These are phyloP conservation scores for Cancer borealis DNA, from an alignment of 2,888 invertebrate species.

Conservation along the genomic window DNA sequence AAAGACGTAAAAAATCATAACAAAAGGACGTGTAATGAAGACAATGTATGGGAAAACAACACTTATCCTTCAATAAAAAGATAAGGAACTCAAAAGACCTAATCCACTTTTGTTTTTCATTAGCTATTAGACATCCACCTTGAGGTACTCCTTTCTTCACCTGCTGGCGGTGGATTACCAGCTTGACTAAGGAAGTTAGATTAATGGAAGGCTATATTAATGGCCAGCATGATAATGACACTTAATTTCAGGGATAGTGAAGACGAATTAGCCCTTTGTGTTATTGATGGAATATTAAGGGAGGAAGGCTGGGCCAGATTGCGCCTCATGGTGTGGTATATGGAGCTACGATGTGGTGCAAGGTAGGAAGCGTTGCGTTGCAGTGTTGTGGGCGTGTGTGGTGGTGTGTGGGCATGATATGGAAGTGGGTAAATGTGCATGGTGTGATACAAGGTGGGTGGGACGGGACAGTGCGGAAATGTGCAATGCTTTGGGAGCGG, in stretches of 20 bases:
- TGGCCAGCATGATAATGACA: constrained; percentile 41
- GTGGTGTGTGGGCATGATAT: neutral
- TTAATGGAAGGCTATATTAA: constrained; percentile 36
- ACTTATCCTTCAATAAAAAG: neutral
- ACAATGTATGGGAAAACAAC: neutral
- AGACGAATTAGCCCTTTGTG: constrained; percentile 34
- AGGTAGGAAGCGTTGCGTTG: neutral
- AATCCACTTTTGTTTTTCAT: neutral
- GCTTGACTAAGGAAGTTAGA: constrained; percentile 31
- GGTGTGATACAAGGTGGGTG: neutral
- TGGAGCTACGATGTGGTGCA: neutral
- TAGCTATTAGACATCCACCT: neutral
- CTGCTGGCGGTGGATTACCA: constrained; percentile 5
- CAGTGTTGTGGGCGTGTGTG: neutral
- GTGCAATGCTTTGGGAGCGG: neutral
- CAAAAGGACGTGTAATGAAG: neutral
- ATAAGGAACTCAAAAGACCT: neutral
- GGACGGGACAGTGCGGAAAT: neutral
- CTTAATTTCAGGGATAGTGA: constrained; percentile 43
- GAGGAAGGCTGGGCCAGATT: neutral
- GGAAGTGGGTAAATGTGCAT: neutral
- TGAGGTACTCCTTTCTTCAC: neutral
- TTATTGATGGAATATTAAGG: constrained; percentile 41
- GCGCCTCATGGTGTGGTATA: neutral
- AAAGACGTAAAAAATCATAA: neutral